Conservation (phyloP, 2,113 vertebrate species). For the Thamnophis sirtalis region DNA sequence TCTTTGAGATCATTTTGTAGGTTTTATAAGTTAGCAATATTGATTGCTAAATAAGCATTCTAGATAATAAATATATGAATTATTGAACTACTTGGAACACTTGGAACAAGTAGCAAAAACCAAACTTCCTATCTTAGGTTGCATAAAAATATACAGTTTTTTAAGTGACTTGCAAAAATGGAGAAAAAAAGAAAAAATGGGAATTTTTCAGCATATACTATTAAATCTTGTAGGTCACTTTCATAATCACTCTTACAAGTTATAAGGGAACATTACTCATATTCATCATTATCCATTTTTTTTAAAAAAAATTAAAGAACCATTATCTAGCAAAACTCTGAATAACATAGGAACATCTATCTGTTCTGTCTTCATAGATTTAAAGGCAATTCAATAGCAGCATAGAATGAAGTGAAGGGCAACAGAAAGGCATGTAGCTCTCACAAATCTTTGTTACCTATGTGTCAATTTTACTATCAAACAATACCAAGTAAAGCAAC, state of each 20-base stretch:
- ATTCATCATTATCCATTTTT: neutral
- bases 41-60: neutral
- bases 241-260: neutral
- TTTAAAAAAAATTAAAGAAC: neutral
- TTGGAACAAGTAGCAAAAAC: neutral
- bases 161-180: neutral
- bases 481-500: neutral
- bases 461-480: neutral
- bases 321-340: neutral
- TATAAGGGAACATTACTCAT: neutral
- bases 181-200: neutral
- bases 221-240: neutral
- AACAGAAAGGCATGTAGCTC: neutral
- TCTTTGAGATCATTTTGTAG: neutral
- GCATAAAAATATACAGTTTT: neutral
- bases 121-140: neutral
- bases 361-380: neutral
- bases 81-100: neutral
- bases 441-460: neutral
- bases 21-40: constrained; percentile 12
- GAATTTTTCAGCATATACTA: neutral
- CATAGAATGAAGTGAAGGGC: neutral
- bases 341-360: neutral
- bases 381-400: neutral
- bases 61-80: neutral